Conservation (phyloP, 2,113 vertebrate species). For the Gnathonemus echidnorhynchus region DNA sequence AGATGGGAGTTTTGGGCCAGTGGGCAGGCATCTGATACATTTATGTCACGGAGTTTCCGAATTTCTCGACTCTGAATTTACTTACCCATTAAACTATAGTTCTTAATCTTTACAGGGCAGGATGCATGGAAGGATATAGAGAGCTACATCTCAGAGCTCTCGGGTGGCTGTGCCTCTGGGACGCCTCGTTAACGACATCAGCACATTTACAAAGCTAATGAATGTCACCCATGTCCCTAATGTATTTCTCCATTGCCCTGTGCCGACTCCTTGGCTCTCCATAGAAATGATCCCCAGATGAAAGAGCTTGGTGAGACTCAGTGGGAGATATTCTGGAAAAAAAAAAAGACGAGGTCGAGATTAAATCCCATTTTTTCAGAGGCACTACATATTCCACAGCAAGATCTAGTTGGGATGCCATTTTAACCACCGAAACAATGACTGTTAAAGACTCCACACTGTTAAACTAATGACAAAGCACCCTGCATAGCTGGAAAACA, state of each 20-base stretch:
- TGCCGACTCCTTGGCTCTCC: neutral
- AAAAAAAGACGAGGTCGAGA: neutral
- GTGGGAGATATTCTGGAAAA: neutral
- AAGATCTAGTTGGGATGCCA: neutral
- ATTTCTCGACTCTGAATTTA: neutral
- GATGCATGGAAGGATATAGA: neutral
- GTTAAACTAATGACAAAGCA: neutral
- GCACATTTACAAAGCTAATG: neutral
- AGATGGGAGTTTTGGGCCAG: neutral
- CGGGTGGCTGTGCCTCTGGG: neutral
- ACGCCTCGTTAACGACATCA: neutral
- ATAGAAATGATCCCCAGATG: neutral
- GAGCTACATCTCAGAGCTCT: neutral
- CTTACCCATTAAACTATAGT: neutral
- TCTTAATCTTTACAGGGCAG: neutral
- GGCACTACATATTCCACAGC: neutral
- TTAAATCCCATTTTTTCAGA: neutral
- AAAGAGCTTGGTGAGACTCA: neutral
- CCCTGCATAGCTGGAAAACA: neutral
- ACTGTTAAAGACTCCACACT: neutral
- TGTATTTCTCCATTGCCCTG: neutral
- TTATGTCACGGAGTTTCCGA: neutral
- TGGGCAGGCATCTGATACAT: neutral
- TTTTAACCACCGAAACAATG: neutral
- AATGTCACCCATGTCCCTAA: neutral